phyloP scores from a whole-genome alignment of 2,113 vertebrate species.

The Beaufortia kweichowensis region DNA sequence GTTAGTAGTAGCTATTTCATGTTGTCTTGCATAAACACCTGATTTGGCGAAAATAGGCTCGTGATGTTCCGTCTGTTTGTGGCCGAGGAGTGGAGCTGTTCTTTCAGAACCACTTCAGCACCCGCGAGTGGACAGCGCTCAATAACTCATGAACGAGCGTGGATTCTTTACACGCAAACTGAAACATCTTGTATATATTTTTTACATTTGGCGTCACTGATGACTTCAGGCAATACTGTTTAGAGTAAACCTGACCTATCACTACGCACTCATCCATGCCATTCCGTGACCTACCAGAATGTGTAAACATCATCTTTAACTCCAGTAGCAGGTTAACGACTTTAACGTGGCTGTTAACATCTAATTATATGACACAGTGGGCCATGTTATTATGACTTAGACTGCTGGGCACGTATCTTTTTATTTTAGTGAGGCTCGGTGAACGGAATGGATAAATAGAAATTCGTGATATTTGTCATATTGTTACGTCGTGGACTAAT shows the following conservation, averaged over 20 bases:
- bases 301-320: neutral
- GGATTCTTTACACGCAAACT: neutral
- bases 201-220: neutral
- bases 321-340: conserved; percentile 22
- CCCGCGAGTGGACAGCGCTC: conserved; percentile 63
- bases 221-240: conserved; percentile 1
- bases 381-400: conserved; percentile 33
- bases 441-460: neutral
- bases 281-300: conserved; percentile 3
- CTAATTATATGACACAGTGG: conserved; percentile 35
- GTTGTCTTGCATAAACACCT: conserved; percentile 13
- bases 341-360: conserved; percentile 33
- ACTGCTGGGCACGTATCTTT: conserved; percentile 27
- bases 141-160: conserved; percentile 53
- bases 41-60: neutral
- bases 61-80: conserved; percentile 16
- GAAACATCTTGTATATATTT: conserved; percentile 4
- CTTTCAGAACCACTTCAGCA: conserved; percentile 77
- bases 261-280: neutral
- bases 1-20: neutral
- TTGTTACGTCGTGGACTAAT: neutral
- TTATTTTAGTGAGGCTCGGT: neutral
- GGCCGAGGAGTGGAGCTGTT: conserved; percentile 69
- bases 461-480: neutral
- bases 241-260: neutral